These are phyloP conservation scores for Botia almorhae DNA, from an alignment of 2,797 vertebrate genomes.

Conservation along the genomic window DNA sequence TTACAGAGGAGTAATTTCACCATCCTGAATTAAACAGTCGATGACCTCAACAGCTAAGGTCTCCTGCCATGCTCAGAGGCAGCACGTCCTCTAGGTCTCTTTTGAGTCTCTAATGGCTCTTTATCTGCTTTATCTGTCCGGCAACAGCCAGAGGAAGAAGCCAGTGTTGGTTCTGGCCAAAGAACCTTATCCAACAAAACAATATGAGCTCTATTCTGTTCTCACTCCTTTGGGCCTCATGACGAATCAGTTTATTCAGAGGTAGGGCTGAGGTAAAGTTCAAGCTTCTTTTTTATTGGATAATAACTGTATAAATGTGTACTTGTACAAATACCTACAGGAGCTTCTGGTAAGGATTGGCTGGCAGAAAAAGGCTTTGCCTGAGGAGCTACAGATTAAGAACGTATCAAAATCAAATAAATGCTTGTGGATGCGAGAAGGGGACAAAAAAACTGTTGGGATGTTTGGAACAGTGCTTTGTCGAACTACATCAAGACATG, in stretches of 20 bases:
- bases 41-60: slow-evolving; percentile 5
- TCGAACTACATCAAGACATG: not conserved
- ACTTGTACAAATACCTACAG: slow-evolving; percentile 3
- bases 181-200: slow-evolving; percentile 56
- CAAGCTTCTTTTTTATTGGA: not conserved
- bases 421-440: not conserved
- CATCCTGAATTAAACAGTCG: not conserved
- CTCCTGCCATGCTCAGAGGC: slow-evolving; percentile 20
- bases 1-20: not conserved
- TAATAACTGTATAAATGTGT: slow-evolving; percentile 4
- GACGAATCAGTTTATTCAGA: slow-evolving; percentile 11
- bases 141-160: slow-evolving; percentile 32
- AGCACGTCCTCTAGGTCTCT: slow-evolving; percentile 5
- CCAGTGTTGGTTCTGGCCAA: slow-evolving; percentile 30
- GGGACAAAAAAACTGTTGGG: not conserved
- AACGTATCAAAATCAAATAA: not conserved
- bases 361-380: not conserved
- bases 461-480: not conserved
- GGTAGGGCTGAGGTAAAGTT: not conserved
- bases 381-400: not conserved
- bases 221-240: not conserved
- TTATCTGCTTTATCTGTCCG: slow-evolving; percentile 38
- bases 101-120: slow-evolving; percentile 23
- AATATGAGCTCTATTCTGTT: slow-evolving; percentile 44
- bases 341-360: not conserved